phyloP scores from a whole-genome alignment of 2,888 invertebrate species.

The Buathra laborator region DNA sequence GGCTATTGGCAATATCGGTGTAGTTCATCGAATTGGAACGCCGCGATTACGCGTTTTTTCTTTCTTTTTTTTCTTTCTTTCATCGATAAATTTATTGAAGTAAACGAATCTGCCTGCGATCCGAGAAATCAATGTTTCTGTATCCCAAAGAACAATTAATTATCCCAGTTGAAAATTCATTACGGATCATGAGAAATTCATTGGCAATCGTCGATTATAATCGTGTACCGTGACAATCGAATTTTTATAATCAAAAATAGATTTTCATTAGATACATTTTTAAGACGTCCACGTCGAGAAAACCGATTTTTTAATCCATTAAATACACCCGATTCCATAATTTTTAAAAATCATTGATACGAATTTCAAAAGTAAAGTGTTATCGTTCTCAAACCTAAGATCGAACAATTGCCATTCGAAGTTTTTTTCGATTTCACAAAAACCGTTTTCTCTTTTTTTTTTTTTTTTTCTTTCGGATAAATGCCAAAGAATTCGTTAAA shows the following conservation, averaged over 20 bases:
- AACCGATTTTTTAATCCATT: too few relatives aligned
- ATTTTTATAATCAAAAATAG: too few relatives aligned
- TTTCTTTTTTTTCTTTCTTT: constrained; percentile 24
- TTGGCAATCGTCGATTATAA: background rate
- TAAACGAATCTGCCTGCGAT: constrained; percentile 8
- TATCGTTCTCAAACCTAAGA: too few relatives aligned
- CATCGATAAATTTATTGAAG: background rate
- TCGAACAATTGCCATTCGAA: background rate
- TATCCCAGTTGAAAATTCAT: constrained; percentile 16
- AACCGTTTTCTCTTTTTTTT: constrained; percentile 4
- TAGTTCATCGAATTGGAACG: constrained; percentile 58
- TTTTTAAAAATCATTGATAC: background rate
- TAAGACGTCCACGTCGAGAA: too few relatives aligned
- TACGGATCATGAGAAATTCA: background rate
- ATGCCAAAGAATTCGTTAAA: background rate
- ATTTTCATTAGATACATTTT: too few relatives aligned
- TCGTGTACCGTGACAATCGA: too few relatives aligned
- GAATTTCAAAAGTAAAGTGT: too few relatives aligned
- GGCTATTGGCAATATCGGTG: constrained; percentile 63
- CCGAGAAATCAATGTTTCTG: constrained; percentile 9
- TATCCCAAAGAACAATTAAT: background rate
- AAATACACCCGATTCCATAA: too few relatives aligned
- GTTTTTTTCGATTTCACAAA: constrained; percentile 9
- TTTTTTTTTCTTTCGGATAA: background rate
- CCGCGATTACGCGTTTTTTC: constrained; percentile 30